Percentiles rank a stretch among this genome's conserved stretches.
These are phyloP conservation scores for Neopipo cinnamomea DNA, from an alignment of 2,113 vertebrate species.

Conservation along the genomic window DNA sequence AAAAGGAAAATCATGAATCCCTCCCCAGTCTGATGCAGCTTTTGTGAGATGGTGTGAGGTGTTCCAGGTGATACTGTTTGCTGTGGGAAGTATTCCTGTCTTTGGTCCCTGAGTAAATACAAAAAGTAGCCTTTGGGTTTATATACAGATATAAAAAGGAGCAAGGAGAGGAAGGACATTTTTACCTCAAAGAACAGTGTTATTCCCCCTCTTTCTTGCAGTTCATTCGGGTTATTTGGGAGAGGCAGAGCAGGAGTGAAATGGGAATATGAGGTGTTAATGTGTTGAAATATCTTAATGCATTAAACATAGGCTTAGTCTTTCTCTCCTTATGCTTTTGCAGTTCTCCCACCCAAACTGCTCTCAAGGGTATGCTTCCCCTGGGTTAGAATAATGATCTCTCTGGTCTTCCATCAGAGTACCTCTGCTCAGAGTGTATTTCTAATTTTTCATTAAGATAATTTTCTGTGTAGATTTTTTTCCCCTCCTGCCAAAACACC, in stretches of 20 bases:
- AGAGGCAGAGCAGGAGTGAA: background rate
- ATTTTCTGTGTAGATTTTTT: slow-evolving; percentile 15
- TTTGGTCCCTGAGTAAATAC: background rate
- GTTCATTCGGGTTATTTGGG: background rate
- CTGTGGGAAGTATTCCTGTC: background rate
- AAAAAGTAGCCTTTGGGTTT: background rate
- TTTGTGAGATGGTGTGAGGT: background rate
- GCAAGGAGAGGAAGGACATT: background rate
- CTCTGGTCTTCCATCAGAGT: slow-evolving; percentile 20
- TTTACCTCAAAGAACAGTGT: background rate
- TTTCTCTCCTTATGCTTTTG: slow-evolving; percentile 24
- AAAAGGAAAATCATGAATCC: background rate
- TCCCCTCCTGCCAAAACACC: background rate
- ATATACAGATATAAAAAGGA: background rate
- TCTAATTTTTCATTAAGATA: slow-evolving; percentile 52
- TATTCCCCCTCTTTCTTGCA: background rate
- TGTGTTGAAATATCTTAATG: slow-evolving; percentile 28
- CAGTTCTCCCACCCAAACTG: background rate
- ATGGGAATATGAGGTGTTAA: slow-evolving; percentile 7
- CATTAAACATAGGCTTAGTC: background rate
- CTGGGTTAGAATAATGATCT: slow-evolving; percentile 16
- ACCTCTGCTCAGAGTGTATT: slow-evolving; percentile 36
- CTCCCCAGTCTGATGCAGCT: background rate
- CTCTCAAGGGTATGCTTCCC: background rate
- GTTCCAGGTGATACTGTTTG: background rate